Evolutionary conservation across 2,797 vertebrate genomes (phyloP), one percentile per base, ranked within the genome.

Genomic region (Lagorchestes hirsutus): DNA sequence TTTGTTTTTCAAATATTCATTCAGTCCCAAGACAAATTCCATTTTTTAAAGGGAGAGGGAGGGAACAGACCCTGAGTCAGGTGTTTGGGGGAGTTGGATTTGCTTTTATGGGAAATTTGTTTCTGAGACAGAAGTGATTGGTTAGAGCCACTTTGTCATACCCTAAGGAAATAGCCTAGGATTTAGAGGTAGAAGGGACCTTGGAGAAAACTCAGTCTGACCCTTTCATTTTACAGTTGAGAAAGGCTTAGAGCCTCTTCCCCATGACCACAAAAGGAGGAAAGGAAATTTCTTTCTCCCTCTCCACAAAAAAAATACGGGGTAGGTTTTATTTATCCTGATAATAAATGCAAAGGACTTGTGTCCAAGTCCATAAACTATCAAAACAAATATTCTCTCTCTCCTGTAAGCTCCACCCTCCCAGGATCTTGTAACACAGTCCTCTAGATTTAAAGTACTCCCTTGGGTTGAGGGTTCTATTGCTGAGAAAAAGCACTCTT

Each of bases 1-100:
- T 87, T 97, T 97, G 94, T 95, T 97, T 97, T 96, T 93, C 31
- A 97, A 98, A 96, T 95, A 96, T 94, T 96, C 82, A 57, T 94
- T 95, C 54, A 29, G 95, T 95, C 91, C 96, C 46, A 82, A 95
- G 52, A 94, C 94, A 97, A 91, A 95, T 93, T 96, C 93, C 90
- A 11, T 95, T 95, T 95, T 91, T 91, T 92, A 59, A 50, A 27
- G 52, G 91, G 62, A 29, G 40, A 8, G 11, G 74, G 67, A 54
- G 52, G 93, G 82, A 94, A 93, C 16, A 46, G 67, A 91, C 52
- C 90, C 90, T 55, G 0, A 55, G 54, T 62, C 10, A 50, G 62
- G 74, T 46, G 57, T 56, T 40, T 82, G 55, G 27, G 55, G 40
- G 6, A 56, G 54, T 28, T 87, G 22, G 74, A 50, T 87, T 57